Evolutionary conservation across 2,888 invertebrate genomes (phyloP).

Genomic region (Sphecodes monilicornis): DNA sequence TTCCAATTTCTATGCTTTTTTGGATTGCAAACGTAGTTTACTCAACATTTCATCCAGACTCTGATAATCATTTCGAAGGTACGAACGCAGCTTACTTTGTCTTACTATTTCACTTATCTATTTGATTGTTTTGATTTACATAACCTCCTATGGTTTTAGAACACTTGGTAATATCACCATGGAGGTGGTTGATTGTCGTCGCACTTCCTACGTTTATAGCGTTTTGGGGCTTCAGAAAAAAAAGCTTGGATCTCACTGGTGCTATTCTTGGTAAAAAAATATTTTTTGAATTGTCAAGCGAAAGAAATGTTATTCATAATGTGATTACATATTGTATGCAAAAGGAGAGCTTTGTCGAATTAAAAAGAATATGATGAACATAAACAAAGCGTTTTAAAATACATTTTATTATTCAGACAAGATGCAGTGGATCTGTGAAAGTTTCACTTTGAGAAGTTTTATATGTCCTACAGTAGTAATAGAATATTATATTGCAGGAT

Average conservation of each 20-base stretch:
- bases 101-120: slow-evolving; percentile 10
- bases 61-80: slow-evolving; percentile 85
- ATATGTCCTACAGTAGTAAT: neutral
- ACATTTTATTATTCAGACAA: neutral
- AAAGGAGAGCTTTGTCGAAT: neutral
- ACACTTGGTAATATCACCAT: slow-evolving; percentile 87
- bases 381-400: neutral
- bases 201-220: slow-evolving; percentile 88
- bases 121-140: slow-evolving; percentile 7
- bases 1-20: slow-evolving; percentile 91
- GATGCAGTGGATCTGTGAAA: neutral
- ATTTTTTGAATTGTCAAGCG: slow-evolving; percentile 16
- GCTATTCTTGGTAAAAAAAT: slow-evolving; percentile 86
- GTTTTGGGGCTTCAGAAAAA: slow-evolving; percentile 88
- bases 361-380: neutral
- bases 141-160: slow-evolving; percentile 84
- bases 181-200: slow-evolving; percentile 88
- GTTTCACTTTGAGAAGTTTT: neutral
- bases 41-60: slow-evolving; percentile 86
- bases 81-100: slow-evolving; percentile 21
- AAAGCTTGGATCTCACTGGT: slow-evolving; percentile 90
- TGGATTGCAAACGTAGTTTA: slow-evolving; percentile 91
- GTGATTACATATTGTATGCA: neutral
- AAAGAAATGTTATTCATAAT: slow-evolving; percentile 13
- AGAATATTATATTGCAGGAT: slow-evolving; percentile 84